phyloP scores from a whole-genome alignment of 2,797 vertebrate species.

The Microcaecilia unicolor region DNA sequence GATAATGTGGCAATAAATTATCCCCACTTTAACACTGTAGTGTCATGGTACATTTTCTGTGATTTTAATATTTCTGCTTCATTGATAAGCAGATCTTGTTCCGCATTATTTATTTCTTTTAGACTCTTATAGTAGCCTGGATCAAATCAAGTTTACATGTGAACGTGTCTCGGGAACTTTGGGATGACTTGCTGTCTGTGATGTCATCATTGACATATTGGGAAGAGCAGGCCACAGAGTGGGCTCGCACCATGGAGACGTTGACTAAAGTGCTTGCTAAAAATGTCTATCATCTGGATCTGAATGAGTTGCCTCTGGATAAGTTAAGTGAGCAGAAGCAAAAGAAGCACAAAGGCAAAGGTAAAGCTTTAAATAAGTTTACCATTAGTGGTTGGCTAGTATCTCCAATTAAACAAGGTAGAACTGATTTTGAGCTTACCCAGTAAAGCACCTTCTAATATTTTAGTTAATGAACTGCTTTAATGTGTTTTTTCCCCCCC shows the following conservation, averaged over 20 bases:
- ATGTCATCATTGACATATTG: slow-evolving; percentile 92
- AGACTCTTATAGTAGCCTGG: slow-evolving; percentile 98
- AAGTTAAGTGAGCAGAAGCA: slow-evolving; percentile 97
- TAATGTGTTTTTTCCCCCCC: too few relatives aligned
- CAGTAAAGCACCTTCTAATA: too few relatives aligned
- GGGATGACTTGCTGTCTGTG: slow-evolving; percentile 91
- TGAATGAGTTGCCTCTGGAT: slow-evolving; percentile 89
- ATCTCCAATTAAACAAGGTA: too few relatives aligned
- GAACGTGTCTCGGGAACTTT: slow-evolving; percentile 92
- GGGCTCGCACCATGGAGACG: slow-evolving; percentile 98
- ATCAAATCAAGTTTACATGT: slow-evolving; percentile 98
- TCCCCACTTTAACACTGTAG: too few relatives aligned
- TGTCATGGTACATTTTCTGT: too few relatives aligned
- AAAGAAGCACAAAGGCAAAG: slow-evolving; percentile 99
- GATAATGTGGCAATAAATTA: too few relatives aligned
- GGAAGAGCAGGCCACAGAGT: slow-evolving; percentile 97
- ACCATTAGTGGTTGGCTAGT: too few relatives aligned
- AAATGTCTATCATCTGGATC: slow-evolving; percentile 90
- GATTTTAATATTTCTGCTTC: too few relatives aligned
- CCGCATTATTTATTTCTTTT: slow-evolving; percentile 18
- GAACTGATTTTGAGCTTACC: too few relatives aligned
- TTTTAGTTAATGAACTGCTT: too few relatives aligned
- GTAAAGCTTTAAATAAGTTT: too few relatives aligned
- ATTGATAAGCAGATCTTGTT: not conserved
- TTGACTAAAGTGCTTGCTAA: slow-evolving; percentile 96